phyloP scores from a whole-genome alignment of 2,888 invertebrate species.

The Allophyes oxyacanthae region DNA sequence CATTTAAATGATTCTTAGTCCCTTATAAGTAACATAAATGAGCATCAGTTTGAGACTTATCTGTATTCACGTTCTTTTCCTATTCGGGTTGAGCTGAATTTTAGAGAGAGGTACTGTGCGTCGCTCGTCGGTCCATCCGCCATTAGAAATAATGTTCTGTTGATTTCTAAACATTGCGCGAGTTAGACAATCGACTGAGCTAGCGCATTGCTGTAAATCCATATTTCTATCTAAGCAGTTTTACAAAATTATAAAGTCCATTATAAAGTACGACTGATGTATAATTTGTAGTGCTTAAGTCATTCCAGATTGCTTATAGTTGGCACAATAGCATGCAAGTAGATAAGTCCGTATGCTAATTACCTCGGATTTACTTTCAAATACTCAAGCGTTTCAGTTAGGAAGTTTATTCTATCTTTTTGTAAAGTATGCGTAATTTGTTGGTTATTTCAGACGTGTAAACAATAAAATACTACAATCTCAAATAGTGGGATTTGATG shows the following conservation, averaged over 20 bases:
- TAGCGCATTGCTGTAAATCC: slow-evolving; percentile 9
- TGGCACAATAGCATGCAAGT: slow-evolving; percentile 25
- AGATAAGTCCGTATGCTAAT: slow-evolving; percentile 37
- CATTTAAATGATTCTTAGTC: slow-evolving; percentile 26
- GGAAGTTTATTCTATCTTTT: slow-evolving; percentile 10
- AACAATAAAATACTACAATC: neutral
- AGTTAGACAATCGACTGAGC: slow-evolving; percentile 3
- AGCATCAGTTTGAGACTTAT: slow-evolving; percentile 13
- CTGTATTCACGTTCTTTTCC: slow-evolving; percentile 17
- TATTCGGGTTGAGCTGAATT: slow-evolving; percentile 19
- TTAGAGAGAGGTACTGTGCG: neutral
- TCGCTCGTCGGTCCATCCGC: neutral
- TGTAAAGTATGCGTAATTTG: neutral
- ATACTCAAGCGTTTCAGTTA: slow-evolving; percentile 31
- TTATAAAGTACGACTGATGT: slow-evolving; percentile 32
- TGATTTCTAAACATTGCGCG: too few relatives aligned
- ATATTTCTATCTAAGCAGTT: slow-evolving; percentile 8
- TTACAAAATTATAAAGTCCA: slow-evolving; percentile 3
- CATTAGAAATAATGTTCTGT: slow-evolving; percentile 4
- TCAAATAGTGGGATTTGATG: too few relatives aligned
- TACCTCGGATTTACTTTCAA: slow-evolving; percentile 45
- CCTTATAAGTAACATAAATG: slow-evolving; percentile 23
- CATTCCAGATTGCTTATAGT: slow-evolving; percentile 36
- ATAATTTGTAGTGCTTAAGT: slow-evolving; percentile 47
- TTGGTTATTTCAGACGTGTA: neutral